Evolutionary conservation across 2,888 invertebrate genomes (phyloP).

Genomic region (Papilio protenor): DNA sequence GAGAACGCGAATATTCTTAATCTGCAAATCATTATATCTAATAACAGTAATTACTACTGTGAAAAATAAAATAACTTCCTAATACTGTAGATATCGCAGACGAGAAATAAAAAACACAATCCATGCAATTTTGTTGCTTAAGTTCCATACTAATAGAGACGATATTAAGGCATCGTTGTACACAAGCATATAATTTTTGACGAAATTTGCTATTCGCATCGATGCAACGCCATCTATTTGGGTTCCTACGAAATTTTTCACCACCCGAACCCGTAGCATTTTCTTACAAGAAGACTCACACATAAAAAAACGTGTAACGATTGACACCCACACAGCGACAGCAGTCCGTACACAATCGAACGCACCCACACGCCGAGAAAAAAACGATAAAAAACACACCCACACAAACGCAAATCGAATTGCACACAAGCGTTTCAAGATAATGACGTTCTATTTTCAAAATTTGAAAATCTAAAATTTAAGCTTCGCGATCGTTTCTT

Average conservation of each 20-base stretch:
- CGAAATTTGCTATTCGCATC: slow-evolving; percentile 61
- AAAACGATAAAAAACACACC: slow-evolving; percentile 82
- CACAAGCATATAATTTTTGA: slow-evolving; percentile 67
- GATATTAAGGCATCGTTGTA: slow-evolving; percentile 49
- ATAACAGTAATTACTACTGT: slow-evolving; percentile 48
- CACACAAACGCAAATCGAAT: slow-evolving; percentile 64
- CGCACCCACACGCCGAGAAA: slow-evolving; percentile 81
- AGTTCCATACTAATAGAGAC: slow-evolving; percentile 39
- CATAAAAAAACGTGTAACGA: slow-evolving; percentile 53
- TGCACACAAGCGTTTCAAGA: slow-evolving; percentile 50
- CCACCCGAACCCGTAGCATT: slow-evolving; percentile 67
- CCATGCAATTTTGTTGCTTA: slow-evolving; percentile 53
- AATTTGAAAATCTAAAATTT: slow-evolving; percentile 51
- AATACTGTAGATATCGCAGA: slow-evolving; percentile 46
- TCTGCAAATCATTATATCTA: slow-evolving; percentile 47
- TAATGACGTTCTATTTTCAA: slow-evolving; percentile 56
- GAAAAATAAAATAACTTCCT: slow-evolving; percentile 50
- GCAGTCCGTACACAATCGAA: slow-evolving; percentile 73
- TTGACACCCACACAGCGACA: slow-evolving; percentile 54
- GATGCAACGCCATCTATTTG: slow-evolving; percentile 80
- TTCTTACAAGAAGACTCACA: slow-evolving; percentile 80
- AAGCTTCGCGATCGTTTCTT: slow-evolving; percentile 43
- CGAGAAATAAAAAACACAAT: slow-evolving; percentile 47
- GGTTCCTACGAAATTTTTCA: slow-evolving; percentile 80
- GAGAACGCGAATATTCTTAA: slow-evolving; percentile 42